Conservation (phyloP, 2,113 vertebrate species). For the Perca schrenkii region DNA sequence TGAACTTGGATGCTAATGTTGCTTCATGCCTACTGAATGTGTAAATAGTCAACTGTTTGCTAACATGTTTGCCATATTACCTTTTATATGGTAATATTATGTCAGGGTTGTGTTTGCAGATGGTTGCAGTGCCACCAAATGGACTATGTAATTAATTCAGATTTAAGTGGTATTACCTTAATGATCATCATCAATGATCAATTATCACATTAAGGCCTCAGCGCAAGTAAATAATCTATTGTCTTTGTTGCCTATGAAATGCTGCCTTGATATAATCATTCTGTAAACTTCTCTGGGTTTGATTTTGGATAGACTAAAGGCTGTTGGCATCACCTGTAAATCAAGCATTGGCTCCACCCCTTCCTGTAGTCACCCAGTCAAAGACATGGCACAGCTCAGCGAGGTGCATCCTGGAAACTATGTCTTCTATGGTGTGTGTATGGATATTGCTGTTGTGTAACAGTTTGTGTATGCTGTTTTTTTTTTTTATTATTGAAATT, state of each 20-base stretch:
- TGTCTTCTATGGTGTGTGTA: conserved; percentile 85
- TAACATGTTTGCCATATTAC: no score
- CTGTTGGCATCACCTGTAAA: conserved; percentile 80
- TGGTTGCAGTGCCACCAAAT: background rate
- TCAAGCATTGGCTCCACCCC: conserved; percentile 91
- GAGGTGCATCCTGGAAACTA: conserved; percentile 92
- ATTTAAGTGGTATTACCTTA: background rate
- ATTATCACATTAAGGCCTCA: background rate
- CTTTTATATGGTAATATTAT: no score
- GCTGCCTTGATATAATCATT: background rate
- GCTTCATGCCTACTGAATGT: no score
- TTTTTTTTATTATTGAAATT: background rate
- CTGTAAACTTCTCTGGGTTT: background rate
- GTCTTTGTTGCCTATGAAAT: background rate
- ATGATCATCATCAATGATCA: no score
- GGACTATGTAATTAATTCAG: background rate
- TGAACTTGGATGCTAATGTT: no score
- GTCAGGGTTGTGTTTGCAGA: background rate
- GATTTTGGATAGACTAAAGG: conserved; percentile 80
- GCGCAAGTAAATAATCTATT: background rate
- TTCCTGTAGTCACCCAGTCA: conserved; percentile 88
- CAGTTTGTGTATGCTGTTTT: background rate
- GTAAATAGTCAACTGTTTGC: no score
- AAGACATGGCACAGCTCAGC: conserved; percentile 86
- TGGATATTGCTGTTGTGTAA: conserved; percentile 61